phyloP scores from a whole-genome alignment of 1,140 invertebrate species.

The Batillaria attramentaria region DNA sequence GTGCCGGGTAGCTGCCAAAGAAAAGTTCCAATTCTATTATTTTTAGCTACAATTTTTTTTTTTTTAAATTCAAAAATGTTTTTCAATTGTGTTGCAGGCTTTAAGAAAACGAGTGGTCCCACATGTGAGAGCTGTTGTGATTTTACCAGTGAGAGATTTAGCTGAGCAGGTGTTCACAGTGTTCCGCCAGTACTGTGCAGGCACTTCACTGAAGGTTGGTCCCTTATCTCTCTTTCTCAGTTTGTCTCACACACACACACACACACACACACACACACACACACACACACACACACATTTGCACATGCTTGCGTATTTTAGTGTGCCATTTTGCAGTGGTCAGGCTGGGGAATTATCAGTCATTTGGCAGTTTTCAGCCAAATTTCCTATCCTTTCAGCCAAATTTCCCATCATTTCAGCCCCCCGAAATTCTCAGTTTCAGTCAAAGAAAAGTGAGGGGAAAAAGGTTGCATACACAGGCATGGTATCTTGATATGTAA shows the following conservation, averaged over 20 bases:
- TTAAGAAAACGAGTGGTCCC: slow-evolving; percentile 72
- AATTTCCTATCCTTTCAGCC: no score
- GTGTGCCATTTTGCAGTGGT: no score
- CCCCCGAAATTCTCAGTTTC: no score
- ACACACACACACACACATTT: no score
- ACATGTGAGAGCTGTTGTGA: slow-evolving; percentile 86
- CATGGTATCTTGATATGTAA: no score
- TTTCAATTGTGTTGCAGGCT: slow-evolving; percentile 63
- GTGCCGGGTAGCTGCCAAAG: no score
- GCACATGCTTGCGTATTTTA: no score
- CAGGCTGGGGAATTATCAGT: no score
- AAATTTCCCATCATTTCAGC: no score
- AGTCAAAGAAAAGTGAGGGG: no score
- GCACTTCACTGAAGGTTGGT: slow-evolving; percentile 81
- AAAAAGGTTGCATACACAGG: no score
- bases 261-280: background rate
- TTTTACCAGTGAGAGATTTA: slow-evolving; percentile 93
- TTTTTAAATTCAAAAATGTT: background rate
- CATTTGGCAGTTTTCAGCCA: no score
- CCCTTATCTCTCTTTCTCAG: background rate
- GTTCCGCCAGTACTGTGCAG: slow-evolving; percentile 81
- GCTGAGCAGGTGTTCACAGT: slow-evolving; percentile 91
- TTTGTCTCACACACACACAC: background rate
- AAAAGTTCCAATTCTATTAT: background rate
- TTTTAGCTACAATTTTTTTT: background rate